Conservation (phyloP, 2,797 vertebrate species). For the Podarcis lilfordi region DNA sequence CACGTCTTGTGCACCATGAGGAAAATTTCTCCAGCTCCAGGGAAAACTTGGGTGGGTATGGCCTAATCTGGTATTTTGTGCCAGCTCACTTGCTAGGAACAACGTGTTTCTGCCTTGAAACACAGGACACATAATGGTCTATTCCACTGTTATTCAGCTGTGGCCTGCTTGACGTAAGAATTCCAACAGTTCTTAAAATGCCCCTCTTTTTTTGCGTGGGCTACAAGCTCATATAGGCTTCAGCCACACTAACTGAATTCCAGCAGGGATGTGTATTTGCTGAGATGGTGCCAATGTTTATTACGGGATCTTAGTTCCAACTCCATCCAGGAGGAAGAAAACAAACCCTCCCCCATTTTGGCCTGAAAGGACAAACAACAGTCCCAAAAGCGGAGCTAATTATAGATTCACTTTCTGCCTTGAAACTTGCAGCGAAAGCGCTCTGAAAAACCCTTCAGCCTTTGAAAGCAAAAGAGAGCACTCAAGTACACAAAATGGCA, state of each 20-base stretch:
- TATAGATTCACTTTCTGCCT: constrained; percentile 37
- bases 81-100: neutral
- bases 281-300: neutral
- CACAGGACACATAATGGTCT: neutral
- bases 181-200: neutral
- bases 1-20: too few species aligned
- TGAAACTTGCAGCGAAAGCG: constrained; percentile 18
- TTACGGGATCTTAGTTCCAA: neutral
- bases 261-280: neutral
- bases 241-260: neutral
- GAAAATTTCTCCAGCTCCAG: neutral
- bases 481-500: constrained; percentile 8
- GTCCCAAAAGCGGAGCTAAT: constrained; percentile 56
- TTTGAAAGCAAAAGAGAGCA: constrained; percentile 9
- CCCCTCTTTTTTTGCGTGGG: neutral
- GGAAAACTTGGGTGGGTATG: neutral
- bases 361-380: constrained; percentile 41
- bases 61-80: too few species aligned
- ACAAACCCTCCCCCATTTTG: constrained; percentile 10
- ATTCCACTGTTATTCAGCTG: too few species aligned
- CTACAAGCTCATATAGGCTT: neutral
- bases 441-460: constrained; percentile 24
- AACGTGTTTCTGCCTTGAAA: neutral
- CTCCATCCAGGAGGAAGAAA: constrained; percentile 48
- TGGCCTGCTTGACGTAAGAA: neutral